Conservation (phyloP, 1,140 invertebrate species). For the Harlomillsia oculata region DNA sequence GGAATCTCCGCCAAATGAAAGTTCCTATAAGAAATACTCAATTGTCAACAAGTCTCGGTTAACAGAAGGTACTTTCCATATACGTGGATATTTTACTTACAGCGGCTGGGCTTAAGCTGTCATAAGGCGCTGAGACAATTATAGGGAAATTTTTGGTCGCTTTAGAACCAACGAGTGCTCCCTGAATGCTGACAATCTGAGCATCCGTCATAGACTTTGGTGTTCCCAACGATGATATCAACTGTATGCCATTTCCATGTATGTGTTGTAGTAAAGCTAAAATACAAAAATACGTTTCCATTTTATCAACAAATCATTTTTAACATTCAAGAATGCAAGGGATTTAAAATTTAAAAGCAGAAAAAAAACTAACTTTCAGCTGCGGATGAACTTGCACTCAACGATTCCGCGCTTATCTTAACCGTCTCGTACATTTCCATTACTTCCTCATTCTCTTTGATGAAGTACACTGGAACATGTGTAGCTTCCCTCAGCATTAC, state of each 20-base stretch:
- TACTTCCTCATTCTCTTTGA: constrained; percentile 60
- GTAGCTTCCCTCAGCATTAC: constrained; percentile 70
- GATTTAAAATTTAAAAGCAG: background rate
- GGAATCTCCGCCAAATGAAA: constrained; percentile 78
- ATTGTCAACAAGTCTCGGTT: too few relatives aligned
- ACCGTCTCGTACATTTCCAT: constrained; percentile 60
- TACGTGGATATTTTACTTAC: too few relatives aligned
- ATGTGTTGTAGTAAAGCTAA: constrained; percentile 69
- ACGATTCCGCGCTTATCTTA: constrained; percentile 44
- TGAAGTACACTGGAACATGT: constrained; percentile 81
- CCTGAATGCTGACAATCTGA: constrained; percentile 66
- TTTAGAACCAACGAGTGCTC: constrained; percentile 71
- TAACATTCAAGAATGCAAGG: background rate
- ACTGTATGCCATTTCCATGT: constrained; percentile 85
- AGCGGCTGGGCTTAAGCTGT: constrained; percentile 75
- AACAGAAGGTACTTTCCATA: too few relatives aligned
- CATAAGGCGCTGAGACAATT: constrained; percentile 84
- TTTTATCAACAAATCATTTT: constrained; percentile 5
- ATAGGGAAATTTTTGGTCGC: constrained; percentile 72
- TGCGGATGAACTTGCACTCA: constrained; percentile 41
- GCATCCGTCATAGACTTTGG: constrained; percentile 62
- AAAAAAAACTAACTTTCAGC: constrained; percentile 45
- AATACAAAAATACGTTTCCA: constrained; percentile 33
- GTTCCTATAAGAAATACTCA: constrained; percentile 49
- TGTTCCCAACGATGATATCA: constrained; percentile 61